Evolutionary conservation across 2,888 invertebrate genomes (phyloP), one percentile per base, ranked within the genome.

Genomic region (Tortricodes alternella): DNA sequence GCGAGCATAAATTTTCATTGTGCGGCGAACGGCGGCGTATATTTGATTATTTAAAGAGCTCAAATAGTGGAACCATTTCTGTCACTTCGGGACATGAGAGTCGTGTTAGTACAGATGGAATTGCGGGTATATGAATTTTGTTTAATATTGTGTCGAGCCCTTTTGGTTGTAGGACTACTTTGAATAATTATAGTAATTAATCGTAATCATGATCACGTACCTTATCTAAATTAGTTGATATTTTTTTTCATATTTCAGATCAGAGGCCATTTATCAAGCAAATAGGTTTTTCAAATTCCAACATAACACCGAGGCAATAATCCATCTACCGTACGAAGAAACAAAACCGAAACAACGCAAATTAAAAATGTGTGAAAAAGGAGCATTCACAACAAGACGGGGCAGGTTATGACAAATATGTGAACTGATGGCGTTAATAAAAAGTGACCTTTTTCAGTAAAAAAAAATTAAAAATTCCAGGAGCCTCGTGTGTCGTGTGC

Each of bases 371-470:
- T 75, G 72, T 73, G 74, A 85, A 89, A 89, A 89, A 85, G 77
- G 78, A 86, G 69, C 76, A 81, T 67, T 75, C 67, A 60, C 63
- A 67, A 67, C 70, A 77, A 71, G 76, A 67, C 67, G 73, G 75
- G 80, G 78, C 80, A 76, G 80, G 90, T 88, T 89, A 89, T 90
- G 90, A 90, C 90, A 90, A 89, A 89, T 89, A 90, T 89, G 90
- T 89, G 87, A 89, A 83, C 82, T 81, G 82, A 85, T 84, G 85
- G 79, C 76, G 88, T 78, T 89, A 89, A 90, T 90, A 88, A 90
- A 90, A 89, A 86, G 80, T 85, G 81, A 84, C 83, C 80, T 83
- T 87, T 85, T 78, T 66, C 62, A n/a, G n/a, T 75, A 80, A 81
- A 80, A 78, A 78, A 72, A 65, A 11, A 60, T 59, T 61, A 66